phyloP scores from a whole-genome alignment of 2,113 vertebrate genomes.

The Tychaedon coryphoeus region DNA sequence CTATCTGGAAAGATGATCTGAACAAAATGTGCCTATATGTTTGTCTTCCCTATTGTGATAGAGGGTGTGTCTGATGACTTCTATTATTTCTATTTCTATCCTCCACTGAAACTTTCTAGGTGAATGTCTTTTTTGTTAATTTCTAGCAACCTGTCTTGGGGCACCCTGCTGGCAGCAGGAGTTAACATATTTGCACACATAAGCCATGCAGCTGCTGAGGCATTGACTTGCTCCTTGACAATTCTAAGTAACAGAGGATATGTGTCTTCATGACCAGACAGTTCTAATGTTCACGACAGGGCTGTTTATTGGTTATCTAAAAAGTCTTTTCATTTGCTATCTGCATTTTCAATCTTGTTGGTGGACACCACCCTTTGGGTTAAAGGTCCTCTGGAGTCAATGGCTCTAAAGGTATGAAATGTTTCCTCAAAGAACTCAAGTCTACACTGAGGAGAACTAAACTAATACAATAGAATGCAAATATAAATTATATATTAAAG shows the following conservation, averaged over 20 bases:
- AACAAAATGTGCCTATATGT: background rate
- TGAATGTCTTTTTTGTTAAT: background rate
- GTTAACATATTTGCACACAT: background rate
- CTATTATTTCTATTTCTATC: background rate
- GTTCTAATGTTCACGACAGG: background rate
- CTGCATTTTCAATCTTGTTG: background rate
- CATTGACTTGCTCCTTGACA: background rate
- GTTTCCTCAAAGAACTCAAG: background rate
- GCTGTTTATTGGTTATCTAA: background rate
- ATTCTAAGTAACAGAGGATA: background rate
- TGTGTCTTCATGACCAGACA: background rate
- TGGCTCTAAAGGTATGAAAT: background rate
- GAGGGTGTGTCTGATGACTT: background rate
- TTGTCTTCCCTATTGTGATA: background rate
- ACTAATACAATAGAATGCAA: background rate
- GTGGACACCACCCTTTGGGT: background rate
- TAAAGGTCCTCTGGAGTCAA: background rate
- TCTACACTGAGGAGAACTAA: background rate
- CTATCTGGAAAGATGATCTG: background rate
- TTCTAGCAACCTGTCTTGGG: background rate
- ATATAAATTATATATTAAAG: background rate
- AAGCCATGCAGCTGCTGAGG: background rate
- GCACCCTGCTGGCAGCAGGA: background rate
- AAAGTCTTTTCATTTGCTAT: background rate
- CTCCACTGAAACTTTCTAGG: background rate